A percentile compares a stretch with the other conserved stretches of the same genome.
Evolutionary conservation across 1,140 invertebrate species (phyloP).

Genomic region (Lepeophtheirus salmonis): DNA sequence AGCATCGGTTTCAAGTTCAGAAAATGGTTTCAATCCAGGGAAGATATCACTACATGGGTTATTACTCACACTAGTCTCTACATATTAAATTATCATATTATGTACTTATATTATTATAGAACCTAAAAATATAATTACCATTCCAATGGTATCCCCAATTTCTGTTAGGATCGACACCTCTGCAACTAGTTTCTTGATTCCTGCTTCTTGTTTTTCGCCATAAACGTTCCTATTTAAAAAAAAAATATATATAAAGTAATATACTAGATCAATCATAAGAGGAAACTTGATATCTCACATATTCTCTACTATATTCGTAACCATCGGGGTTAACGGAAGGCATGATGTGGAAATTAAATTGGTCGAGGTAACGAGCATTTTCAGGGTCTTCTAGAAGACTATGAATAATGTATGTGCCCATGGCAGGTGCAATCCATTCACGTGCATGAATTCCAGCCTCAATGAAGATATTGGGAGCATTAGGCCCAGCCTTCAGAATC

Average conservation of each 20-base stretch:
- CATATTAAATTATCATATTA: neutral
- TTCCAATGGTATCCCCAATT: slow-evolving; percentile 24
- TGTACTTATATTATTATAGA: neutral
- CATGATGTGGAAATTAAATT: slow-evolving; percentile 39
- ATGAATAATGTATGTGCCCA: slow-evolving; percentile 61
- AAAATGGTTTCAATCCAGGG: slow-evolving; percentile 30
- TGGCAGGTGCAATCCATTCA: slow-evolving; percentile 77
- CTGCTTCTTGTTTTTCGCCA: slow-evolving; percentile 24
- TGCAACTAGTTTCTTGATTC: slow-evolving; percentile 18
- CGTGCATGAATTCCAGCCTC: slow-evolving; percentile 42
- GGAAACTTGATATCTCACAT: neutral
- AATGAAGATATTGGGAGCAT: slow-evolving; percentile 19
- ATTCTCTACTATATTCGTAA: slow-evolving; percentile 20
- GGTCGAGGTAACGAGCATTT: slow-evolving; percentile 32
- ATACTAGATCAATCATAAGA: neutral
- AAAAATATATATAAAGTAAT: neutral
- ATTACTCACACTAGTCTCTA: slow-evolving; percentile 23
- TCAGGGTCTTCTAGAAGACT: slow-evolving; percentile 37
- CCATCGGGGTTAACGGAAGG: slow-evolving; percentile 24
- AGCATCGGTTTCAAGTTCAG: slow-evolving; percentile 25
- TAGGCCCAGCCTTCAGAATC: slow-evolving; percentile 24
- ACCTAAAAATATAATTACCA: neutral
- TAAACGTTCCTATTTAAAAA: slow-evolving; percentile 22
- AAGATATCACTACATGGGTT: slow-evolving; percentile 27
- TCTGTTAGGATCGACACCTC: slow-evolving; percentile 24